phyloP scores from a whole-genome alignment of 2,888 invertebrate species.

The Ennomos quercinarius region DNA sequence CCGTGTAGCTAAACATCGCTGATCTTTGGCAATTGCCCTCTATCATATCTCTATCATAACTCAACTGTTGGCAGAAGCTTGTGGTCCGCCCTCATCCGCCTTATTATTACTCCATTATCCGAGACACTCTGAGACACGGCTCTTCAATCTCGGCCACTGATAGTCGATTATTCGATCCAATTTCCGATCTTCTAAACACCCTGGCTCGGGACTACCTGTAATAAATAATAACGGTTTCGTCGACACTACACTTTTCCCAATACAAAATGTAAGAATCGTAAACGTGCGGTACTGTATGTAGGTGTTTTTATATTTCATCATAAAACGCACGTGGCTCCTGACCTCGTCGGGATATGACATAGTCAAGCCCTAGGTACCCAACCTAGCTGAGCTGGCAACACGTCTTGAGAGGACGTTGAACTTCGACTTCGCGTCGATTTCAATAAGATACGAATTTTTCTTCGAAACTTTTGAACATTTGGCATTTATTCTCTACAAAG shows the following conservation, averaged over 20 bases:
- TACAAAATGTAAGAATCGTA: slow-evolving; percentile 55
- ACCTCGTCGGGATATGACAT: slow-evolving; percentile 44
- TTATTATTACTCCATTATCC: slow-evolving; percentile 39
- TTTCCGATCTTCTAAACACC: slow-evolving; percentile 25
- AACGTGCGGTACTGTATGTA: slow-evolving; percentile 42
- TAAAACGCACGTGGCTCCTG: slow-evolving; percentile 68
- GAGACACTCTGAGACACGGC: slow-evolving; percentile 24
- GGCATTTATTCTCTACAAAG: slow-evolving; percentile 12
- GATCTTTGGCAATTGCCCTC: slow-evolving; percentile 38
- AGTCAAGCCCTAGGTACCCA: slow-evolving; percentile 35
- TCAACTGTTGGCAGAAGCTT: slow-evolving; percentile 24
- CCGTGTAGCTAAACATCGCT: slow-evolving; percentile 22
- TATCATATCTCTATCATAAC: slow-evolving; percentile 38
- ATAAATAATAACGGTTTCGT: slow-evolving; percentile 35
- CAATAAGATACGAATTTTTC: slow-evolving; percentile 14
- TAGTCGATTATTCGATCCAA: slow-evolving; percentile 35
- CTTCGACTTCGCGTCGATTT: slow-evolving; percentile 18
- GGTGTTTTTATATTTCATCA: slow-evolving; percentile 68
- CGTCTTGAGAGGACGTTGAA: slow-evolving; percentile 17
- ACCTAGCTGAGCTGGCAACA: slow-evolving; percentile 18
- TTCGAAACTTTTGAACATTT: slow-evolving; percentile 11
- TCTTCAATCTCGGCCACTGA: slow-evolving; percentile 34
- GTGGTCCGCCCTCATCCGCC: slow-evolving; percentile 29
- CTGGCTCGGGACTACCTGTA: slow-evolving; percentile 21
- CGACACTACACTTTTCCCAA: slow-evolving; percentile 34